phyloP scores from a whole-genome alignment of 2,797 vertebrate genomes.

The Hemibagrus guttatus region DNA sequence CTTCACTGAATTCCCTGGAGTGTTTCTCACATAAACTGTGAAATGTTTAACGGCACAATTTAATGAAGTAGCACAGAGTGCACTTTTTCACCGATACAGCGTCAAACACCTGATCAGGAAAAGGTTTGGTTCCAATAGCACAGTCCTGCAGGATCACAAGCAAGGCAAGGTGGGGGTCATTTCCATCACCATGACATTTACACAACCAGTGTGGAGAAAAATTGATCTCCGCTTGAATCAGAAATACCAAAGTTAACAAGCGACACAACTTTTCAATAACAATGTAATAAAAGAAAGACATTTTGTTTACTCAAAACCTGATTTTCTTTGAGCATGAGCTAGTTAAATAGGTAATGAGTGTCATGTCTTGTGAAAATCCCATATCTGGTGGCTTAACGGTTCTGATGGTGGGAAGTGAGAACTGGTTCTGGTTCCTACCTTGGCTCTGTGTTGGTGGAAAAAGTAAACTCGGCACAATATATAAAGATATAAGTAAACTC shows the following conservation, averaged over 20 bases:
- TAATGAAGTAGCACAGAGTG: constrained; percentile 14
- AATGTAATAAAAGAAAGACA: neutral
- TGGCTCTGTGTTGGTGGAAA: neutral
- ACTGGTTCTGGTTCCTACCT: neutral
- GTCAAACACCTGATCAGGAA: neutral
- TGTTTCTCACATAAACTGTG: constrained; percentile 15
- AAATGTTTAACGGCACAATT: constrained; percentile 2
- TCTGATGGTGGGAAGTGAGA: neutral
- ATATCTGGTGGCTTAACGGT: neutral
- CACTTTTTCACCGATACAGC: neutral
- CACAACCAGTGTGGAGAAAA: neutral
- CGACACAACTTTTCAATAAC: neutral
- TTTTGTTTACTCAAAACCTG: neutral
- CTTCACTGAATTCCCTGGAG: neutral
- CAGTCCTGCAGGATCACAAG: neutral
- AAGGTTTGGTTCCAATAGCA: neutral
- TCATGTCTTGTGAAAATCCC: neutral
- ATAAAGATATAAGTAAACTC: too few species aligned
- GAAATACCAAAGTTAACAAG: neutral
- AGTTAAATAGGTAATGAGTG: neutral
- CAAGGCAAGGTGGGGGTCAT: neutral
- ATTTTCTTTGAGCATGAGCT: neutral
- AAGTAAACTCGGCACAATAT: neutral
- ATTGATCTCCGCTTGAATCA: neutral
- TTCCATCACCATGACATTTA: neutral